Percentiles rank a stretch among this genome's conserved stretches.
phyloP scores from a whole-genome alignment of 1,140 invertebrate genomes.

The Caerostris extrusa region DNA sequence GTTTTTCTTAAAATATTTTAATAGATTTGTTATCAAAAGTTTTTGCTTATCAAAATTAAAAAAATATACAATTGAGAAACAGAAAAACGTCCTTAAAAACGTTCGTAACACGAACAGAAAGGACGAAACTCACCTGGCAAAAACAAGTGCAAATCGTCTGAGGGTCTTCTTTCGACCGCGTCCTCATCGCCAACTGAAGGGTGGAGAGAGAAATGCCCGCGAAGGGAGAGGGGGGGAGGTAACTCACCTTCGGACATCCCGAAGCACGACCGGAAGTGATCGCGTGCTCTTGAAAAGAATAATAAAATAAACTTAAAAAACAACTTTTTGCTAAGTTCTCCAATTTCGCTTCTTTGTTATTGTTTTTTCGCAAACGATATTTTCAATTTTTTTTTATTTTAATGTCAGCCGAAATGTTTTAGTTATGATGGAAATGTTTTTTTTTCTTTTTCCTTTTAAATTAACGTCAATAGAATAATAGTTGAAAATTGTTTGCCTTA shows the following conservation, averaged over 20 bases:
- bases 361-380: background rate
- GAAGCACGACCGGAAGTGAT: constrained; percentile 34
- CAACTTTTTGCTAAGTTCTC: background rate
- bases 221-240: background rate
- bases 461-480: background rate
- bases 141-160: constrained; percentile 28
- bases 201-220: constrained; percentile 17
- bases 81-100: background rate
- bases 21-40: no score
- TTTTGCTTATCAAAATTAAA: no score
- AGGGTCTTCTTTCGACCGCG: constrained; percentile 29
- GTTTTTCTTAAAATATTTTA: no score
- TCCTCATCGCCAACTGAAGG: constrained; percentile 37
- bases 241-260: constrained; percentile 28
- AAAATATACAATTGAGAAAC: background rate
- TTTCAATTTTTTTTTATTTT: background rate
- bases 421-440: background rate
- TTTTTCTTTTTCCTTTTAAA: background rate
- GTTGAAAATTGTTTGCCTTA: background rate
- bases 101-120: background rate
- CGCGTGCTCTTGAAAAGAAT: background rate
- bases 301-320: background rate
- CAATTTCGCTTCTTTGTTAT: background rate
- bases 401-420: no score
- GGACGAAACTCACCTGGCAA: background rate